phyloP scores from a whole-genome alignment of 2,797 vertebrate genomes.

The Lacerta viridis region DNA sequence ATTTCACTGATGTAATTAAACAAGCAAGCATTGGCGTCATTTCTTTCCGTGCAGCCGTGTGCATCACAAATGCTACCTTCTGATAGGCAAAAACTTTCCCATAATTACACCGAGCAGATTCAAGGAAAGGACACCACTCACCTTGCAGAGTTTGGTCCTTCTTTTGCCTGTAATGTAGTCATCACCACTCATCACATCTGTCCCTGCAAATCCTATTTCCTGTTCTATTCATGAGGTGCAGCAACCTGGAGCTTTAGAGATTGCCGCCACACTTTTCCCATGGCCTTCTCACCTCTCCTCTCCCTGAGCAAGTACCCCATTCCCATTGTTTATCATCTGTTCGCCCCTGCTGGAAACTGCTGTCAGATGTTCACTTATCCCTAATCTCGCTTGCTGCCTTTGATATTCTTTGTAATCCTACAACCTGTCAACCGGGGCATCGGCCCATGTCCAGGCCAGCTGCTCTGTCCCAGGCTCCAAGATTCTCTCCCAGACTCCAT shows the following conservation, averaged over 20 bases:
- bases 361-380: constrained; percentile 83
- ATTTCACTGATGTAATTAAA: neutral
- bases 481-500: constrained; percentile 72
- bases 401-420: constrained; percentile 87
- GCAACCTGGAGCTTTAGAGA: constrained; percentile 81
- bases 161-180: constrained; percentile 81
- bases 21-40: neutral
- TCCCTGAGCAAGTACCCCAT: constrained; percentile 68
- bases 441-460: constrained; percentile 84
- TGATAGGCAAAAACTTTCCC: constrained; percentile 13
- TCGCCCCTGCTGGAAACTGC: constrained; percentile 82
- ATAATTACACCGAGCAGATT: constrained; percentile 51
- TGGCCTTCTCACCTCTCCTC: constrained; percentile 84
- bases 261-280: constrained; percentile 85
- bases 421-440: constrained; percentile 84
- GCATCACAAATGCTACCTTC: constrained; percentile 11
- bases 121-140: constrained; percentile 67
- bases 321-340: constrained; percentile 86
- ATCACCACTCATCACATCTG: constrained; percentile 83
- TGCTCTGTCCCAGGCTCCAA: constrained; percentile 79
- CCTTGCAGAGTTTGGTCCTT: constrained; percentile 73
- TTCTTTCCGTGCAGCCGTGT: neutral
- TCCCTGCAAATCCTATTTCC: constrained; percentile 85
- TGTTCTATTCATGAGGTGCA: constrained; percentile 83
- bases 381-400: constrained; percentile 82